Percentiles rank a stretch among this genome's conserved stretches.
Evolutionary conservation across 2,113 vertebrate genomes (phyloP).

Genomic region (Cisticola juncidis): DNA sequence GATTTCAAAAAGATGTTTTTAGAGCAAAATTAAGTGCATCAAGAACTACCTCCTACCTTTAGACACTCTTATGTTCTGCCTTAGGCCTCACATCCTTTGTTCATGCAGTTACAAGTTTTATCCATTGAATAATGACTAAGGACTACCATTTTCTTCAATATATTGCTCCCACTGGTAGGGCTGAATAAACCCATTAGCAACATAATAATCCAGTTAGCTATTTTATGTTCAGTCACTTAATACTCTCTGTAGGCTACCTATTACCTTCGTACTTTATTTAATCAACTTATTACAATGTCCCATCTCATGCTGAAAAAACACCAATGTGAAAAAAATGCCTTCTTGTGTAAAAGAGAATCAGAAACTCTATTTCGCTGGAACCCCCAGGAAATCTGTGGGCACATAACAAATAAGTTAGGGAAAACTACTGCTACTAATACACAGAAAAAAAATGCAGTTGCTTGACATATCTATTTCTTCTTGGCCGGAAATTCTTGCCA

Average conservation of each 20-base stretch:
- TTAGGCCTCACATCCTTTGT: background rate
- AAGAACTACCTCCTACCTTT: background rate
- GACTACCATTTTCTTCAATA: background rate
- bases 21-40: background rate
- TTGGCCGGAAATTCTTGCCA: background rate
- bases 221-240: background rate
- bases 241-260: background rate
- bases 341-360: background rate
- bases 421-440: background rate
- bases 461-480: background rate
- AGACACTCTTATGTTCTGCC: background rate
- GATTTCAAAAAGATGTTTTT: background rate
- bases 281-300: background rate
- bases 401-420: background rate
- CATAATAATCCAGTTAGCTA: background rate
- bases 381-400: background rate
- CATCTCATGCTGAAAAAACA: background rate
- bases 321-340: background rate
- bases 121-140: background rate
- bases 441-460: background rate
- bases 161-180: background rate
- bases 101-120: background rate
- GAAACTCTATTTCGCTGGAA: background rate
- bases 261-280: background rate
- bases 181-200: background rate